Evolutionary conservation across 1,140 invertebrate genomes (phyloP), one percentile per base, ranked within the genome.

Genomic region (Dryas iulia): DNA sequence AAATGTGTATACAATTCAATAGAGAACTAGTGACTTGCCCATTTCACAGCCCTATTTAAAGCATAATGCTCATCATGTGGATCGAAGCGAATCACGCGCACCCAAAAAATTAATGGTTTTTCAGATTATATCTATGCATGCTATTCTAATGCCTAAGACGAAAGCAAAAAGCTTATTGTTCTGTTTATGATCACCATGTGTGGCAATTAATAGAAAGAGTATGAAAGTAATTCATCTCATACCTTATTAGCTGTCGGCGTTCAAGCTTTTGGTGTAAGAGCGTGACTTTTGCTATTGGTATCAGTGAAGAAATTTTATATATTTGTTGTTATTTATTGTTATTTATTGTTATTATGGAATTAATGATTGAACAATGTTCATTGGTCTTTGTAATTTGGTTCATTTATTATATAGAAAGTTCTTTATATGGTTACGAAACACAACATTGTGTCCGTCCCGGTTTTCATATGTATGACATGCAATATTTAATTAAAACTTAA

Each of bases 31-130:
- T 18, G 14, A 31, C 59, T n/a, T 18, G 12, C 14, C 56, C 33
- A 47, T 28, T 23, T 60, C 31, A 52, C 59, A 69, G 23, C 66
- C 66, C 66, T 69, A 63, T 63, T 63, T 23, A 57, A 68, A 69
- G 59, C 58, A 47, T 64, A 57, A 60, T 69, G 54, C 59, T 47
- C 66, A 28, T 59, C 54, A 54, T 69, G 68, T 60, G 56, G 62
- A 73, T 56, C 66, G 53, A 59, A 66, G 35, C 68, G 68, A 57
- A 68, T 73, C 71, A 73, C 66, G 71, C 66, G 66, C 63, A 69
- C 59, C 58, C 66, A 60, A 69, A 66, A 73, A 47, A 52, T 33
- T 61, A 66, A 65, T 66, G 14, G 63, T n/a, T 30, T 59, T 33
- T 26, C 21, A 21, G 57, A 59, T 30, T 62, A 62, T 21, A 56